phyloP scores from a whole-genome alignment of 2,797 vertebrate genomes.

The Alca torda region DNA sequence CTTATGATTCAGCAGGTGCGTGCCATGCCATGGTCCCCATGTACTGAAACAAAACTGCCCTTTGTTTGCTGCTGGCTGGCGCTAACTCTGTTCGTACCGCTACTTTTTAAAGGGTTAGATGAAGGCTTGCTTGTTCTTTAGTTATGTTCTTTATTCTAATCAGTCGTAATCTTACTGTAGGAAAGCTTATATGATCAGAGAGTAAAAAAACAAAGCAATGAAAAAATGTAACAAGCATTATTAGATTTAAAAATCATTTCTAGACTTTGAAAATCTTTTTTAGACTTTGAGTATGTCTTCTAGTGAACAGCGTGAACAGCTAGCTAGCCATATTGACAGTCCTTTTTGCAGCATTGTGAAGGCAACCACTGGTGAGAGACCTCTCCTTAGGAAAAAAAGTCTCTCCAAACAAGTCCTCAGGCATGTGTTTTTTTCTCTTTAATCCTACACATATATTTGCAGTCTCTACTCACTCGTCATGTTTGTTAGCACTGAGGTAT shows the following conservation, averaged over 20 bases:
- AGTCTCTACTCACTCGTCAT: neutral
- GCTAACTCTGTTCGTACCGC: neutral
- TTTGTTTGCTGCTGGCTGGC: neutral
- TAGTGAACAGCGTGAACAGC: neutral
- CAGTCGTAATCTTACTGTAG: neutral
- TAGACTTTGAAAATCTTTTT: neutral
- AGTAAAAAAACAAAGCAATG: neutral
- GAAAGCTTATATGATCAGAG: neutral
- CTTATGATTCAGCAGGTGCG: constrained; percentile 94
- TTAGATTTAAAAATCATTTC: neutral
- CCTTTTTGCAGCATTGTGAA: neutral
- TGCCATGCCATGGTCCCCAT: neutral
- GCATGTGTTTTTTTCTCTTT: neutral
- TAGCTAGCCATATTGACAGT: neutral
- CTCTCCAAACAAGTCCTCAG: neutral
- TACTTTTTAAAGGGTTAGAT: neutral
- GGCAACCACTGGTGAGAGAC: neutral
- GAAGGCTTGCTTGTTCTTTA: neutral
- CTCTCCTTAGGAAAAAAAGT: neutral
- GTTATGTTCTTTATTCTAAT: neutral
- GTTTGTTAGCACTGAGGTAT: neutral
- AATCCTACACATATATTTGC: neutral
- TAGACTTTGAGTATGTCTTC: neutral
- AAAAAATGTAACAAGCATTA: neutral
- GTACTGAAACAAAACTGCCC: neutral